Conservation (phyloP, 92 coral and sea anemone species). For the Zoanthus gigantus region DNA sequence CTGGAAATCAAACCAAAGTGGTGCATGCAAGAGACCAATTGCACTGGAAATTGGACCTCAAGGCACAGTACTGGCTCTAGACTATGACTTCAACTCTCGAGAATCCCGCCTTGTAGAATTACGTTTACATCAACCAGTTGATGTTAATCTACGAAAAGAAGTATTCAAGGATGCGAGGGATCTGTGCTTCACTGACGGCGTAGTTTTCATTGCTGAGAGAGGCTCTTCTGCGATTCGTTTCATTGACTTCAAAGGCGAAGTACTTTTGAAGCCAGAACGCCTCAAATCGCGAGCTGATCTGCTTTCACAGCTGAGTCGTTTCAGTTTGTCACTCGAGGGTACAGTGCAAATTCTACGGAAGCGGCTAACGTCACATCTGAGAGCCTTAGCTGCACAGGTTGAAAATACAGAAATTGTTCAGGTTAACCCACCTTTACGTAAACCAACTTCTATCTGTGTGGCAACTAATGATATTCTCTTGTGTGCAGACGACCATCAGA, state of each 20-base stretch:
- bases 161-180: constrained; percentile 63
- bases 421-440: background rate
- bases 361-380: constrained; percentile 12
- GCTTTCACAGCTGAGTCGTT: too few relatives aligned
- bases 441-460: constrained; percentile 58
- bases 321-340: too few relatives aligned
- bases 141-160: constrained; percentile 49
- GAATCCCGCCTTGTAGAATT: constrained; percentile 46
- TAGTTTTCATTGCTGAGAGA: constrained; percentile 59
- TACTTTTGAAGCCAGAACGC: constrained; percentile 35
- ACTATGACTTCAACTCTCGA: constrained; percentile 55
- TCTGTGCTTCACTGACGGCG: constrained; percentile 42
- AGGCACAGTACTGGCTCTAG: constrained; percentile 28
- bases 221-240: constrained; percentile 53
- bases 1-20: too few relatives aligned
- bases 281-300: constrained; percentile 43
- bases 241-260: constrained; percentile 53
- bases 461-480: constrained; percentile 55
- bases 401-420: constrained; percentile 32
- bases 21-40: too few relatives aligned
- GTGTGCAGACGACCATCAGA: constrained; percentile 52
- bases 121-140: constrained; percentile 64
- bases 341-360: constrained; percentile 53
- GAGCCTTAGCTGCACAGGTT: too few relatives aligned
- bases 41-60: too few relatives aligned